These are phyloP conservation scores for Diachasmimorpha longicaudata DNA, from an alignment of 1,140 invertebrate genomes.

Conservation along the genomic window DNA sequence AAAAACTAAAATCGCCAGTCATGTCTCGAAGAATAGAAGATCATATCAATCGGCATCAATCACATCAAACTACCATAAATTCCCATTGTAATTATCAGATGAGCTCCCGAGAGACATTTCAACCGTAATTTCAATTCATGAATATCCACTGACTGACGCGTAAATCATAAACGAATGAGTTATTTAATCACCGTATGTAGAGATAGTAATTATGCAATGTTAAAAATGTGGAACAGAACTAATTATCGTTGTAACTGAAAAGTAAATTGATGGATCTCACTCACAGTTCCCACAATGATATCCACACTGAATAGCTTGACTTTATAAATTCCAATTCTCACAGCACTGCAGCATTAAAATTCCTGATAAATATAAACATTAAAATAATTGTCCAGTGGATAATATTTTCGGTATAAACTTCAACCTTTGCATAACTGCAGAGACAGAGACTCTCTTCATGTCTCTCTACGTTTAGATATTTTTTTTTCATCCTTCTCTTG, in stretches of 20 bases:
- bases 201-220: neutral
- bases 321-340: too few relatives aligned
- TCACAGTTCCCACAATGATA: too few relatives aligned
- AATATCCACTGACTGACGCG: constrained; percentile 42
- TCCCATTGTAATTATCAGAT: constrained; percentile 19
- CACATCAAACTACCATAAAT: neutral
- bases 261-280: too few relatives aligned
- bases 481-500: neutral
- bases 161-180: constrained; percentile 35
- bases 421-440: constrained; percentile 26
- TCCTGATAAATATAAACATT: constrained; percentile 26
- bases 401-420: constrained; percentile 38
- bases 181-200: neutral
- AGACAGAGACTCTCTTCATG: constrained; percentile 4
- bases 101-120: constrained; percentile 3
- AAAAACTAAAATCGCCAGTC: too few relatives aligned
- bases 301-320: too few relatives aligned
- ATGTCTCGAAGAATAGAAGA: too few relatives aligned
- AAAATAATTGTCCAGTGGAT: constrained; percentile 42
- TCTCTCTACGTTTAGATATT: neutral
- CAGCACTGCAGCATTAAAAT: too few relatives aligned
- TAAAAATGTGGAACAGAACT: neutral
- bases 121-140: constrained; percentile 34
- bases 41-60: neutral
- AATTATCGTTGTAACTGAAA: too few relatives aligned